These are phyloP conservation scores for Limulus polyphemus DNA, from an alignment of 2,888 invertebrate genomes.

Conservation along the genomic window DNA sequence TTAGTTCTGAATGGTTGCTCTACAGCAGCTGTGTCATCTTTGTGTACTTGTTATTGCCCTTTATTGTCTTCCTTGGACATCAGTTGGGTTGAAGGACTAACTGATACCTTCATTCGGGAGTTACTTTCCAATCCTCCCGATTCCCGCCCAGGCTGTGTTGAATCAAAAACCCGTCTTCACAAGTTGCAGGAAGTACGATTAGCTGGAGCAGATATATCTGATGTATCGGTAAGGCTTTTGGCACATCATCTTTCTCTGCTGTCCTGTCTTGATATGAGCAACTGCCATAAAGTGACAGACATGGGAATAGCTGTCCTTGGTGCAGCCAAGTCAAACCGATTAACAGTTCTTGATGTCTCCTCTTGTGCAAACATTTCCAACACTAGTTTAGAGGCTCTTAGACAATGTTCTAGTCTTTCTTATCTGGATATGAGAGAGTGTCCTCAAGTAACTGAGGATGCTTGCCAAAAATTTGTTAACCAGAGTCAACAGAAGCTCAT, in stretches of 20 bases:
- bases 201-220: constrained; percentile 68
- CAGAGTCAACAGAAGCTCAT: constrained; percentile 21
- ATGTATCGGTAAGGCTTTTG: constrained; percentile 54
- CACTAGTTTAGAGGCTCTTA: constrained; percentile 58
- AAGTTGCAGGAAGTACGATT: constrained; percentile 60
- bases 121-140: constrained; percentile 75
- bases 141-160: constrained; percentile 54
- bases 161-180: constrained; percentile 60
- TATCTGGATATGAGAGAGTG: constrained; percentile 29
- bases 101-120: constrained; percentile 69
- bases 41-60: constrained; percentile 55
- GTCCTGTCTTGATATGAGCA: constrained; percentile 62
- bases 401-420: constrained; percentile 30
- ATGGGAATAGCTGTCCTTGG: constrained; percentile 78
- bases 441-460: constrained; percentile 26
- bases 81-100: constrained; percentile 71
- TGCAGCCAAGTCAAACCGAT: constrained; percentile 53
- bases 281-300: constrained; percentile 76
- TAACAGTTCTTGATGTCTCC: constrained; percentile 63
- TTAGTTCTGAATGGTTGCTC: constrained; percentile 54
- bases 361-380: constrained; percentile 53
- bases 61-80: constrained; percentile 59
- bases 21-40: constrained; percentile 39
- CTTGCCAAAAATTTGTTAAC: constrained; percentile 28
- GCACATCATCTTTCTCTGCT: constrained; percentile 39